Base-by-base conservation (phyloP, 2,888 invertebrate species). In the Tetrapedia diversipes region DNA sequence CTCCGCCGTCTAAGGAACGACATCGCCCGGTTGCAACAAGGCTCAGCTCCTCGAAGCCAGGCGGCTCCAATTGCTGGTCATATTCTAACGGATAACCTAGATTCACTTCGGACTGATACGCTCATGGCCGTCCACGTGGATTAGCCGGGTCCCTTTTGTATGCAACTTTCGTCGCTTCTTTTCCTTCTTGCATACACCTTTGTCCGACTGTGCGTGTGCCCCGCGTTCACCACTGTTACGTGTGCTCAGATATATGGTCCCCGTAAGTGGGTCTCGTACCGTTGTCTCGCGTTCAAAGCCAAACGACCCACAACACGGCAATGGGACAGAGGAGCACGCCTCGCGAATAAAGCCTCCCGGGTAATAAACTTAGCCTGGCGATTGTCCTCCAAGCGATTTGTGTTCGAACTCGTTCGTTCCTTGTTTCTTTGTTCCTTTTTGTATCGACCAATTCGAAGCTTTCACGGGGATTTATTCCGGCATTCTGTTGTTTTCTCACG, bases 11-110 rank as follows among this genome's bases (percentile, higher is more conserved):
- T n/a, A n/a, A n/a, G n/a, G n/a, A n/a, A n/a, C n/a, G n/a, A n/a
- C n/a, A n/a, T 41, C 41, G 41, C 16, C 4, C 16, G 3, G 16
- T 41, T 41, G 41, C 41, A 37, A 7, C 11, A 37, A 10, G 8
- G 37, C 37, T 6, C 32, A 2, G 6, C 32, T 10, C 10, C 37
- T 10, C 10, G 8, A 1, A 11, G 16, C 24, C 37, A 27, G 22
- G 6, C 39, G 27, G 24, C 27, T 75, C 74, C 78, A 73, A 83
- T 83, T 79, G 84, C 78, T 53, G 80, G 82, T 85, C 86, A 88
- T 87, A 86, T 85, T 88, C 86, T 89, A 88, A 89, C 90, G 90
- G 90, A 87, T 89, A 90, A 89, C 90, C 90, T 87, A 90, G 85
- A 89, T 91, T 87, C 84, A 77, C 71, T 41, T 69, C 61, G 73